These are phyloP conservation scores for Barypeithes pellucidus DNA, from an alignment of 2,888 invertebrate genomes.

Conservation along the genomic window DNA sequence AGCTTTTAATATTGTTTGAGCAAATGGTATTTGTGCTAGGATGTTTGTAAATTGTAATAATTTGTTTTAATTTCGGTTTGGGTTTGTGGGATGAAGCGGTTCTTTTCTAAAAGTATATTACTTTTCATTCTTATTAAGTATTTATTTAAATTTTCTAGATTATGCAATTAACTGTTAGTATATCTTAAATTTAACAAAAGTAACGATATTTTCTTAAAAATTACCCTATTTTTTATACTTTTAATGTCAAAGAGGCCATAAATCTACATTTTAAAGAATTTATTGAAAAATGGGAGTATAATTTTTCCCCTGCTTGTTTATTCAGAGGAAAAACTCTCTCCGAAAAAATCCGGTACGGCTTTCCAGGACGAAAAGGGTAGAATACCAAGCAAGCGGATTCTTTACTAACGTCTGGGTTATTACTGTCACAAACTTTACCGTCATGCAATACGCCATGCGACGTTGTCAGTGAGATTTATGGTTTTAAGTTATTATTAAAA, in stretches of 20 bases:
- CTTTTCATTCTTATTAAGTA: too few relatives aligned
- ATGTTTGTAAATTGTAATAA: slow-evolving; percentile 16
- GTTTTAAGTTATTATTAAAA: too few relatives aligned
- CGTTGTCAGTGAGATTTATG: too few relatives aligned
- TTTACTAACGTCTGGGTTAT: too few relatives aligned
- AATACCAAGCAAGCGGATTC: slow-evolving; percentile 45
- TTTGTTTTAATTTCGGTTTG: slow-evolving; percentile 18
- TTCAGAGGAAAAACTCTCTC: slow-evolving; percentile 27
- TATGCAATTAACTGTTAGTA: neutral
- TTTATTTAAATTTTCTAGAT: neutral
- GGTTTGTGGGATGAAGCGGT: too few relatives aligned
- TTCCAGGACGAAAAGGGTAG: slow-evolving; percentile 25
- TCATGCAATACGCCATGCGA: too few relatives aligned
- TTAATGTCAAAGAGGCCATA: slow-evolving; percentile 8
- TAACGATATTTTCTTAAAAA: neutral
- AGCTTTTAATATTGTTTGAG: slow-evolving; percentile 2
- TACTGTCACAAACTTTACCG: too few relatives aligned
- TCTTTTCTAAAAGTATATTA: too few relatives aligned
- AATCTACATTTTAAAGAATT: slow-evolving; percentile 25
- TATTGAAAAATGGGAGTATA: slow-evolving; percentile 27
- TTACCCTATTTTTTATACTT: neutral
- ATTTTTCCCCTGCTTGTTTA: slow-evolving; percentile 27
- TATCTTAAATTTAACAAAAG: neutral
- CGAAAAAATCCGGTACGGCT: slow-evolving; percentile 27
- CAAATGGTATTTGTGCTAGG: slow-evolving; percentile 8